Base-by-base conservation (phyloP, 2,888 invertebrate genomes). In the Blastobasis lacticolella region DNA sequence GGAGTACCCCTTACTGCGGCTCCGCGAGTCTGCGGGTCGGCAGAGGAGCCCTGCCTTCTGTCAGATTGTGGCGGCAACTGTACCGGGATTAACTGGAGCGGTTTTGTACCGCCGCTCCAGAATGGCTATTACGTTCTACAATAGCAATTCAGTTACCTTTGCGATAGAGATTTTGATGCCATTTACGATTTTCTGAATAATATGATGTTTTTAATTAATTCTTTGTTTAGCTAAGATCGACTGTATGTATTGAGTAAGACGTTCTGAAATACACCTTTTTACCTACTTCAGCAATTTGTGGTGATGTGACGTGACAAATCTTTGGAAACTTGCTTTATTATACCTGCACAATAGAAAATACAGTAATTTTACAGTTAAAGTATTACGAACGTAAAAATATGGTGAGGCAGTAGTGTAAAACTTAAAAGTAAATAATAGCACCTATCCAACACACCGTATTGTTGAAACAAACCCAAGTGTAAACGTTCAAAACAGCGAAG, bases 11-110 rank as follows among this genome's bases (percentile, higher is more conserved):
- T 23, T 23, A 23, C 23, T 23, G 23, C 23, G 23, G 41, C 9
- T 8, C 8, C 9, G 41, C 7, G 7, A 10, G 43, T 38, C 10
- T 10, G 47, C 38, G 6, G 40, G 49, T 46, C 42, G 10, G 57
- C 60, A 52, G 62, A 54, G 57, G 50, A 57, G 62, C 59, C 63
- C 75, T 74, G 78, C 67, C 69, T 70, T 68, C 63, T 73, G 78
- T 82, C 81, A 75, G 79, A 75, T 75, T 80, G 78, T 63, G 77
- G 78, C 64, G 61, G 46, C 60, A 69, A 69, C 73, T 74, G 61
- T 62, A 59, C 67, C 61, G 60, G 74, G 78, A 80, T 81, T 81
- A 80, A 76, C 77, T 70, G 65, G 60, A 57, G 62, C 63, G 65
- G 67, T 63, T 59, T 60, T 57, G 62, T 58, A 57, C 59, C 61